Conservation (phyloP, 2,888 invertebrate genomes). For the Limnephilus marmoratus region DNA sequence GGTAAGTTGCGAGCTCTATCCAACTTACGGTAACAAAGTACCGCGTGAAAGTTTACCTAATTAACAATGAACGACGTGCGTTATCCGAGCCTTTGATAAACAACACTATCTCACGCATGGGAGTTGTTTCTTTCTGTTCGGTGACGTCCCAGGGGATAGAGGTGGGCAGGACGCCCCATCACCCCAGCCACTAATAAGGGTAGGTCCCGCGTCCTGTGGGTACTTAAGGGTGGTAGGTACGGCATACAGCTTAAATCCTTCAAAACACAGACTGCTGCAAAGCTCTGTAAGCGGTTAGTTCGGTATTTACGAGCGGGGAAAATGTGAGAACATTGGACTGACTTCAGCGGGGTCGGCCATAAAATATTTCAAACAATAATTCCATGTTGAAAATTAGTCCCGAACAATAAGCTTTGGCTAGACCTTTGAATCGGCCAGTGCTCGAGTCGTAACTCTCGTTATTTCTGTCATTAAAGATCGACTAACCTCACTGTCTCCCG, state of each 20-base stretch:
- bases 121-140: slow-evolving; percentile 24
- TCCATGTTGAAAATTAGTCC: slow-evolving; percentile 14
- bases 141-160: neutral
- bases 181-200: slow-evolving; percentile 15
- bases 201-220: neutral
- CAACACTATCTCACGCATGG: slow-evolving; percentile 31
- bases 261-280: slow-evolving; percentile 6
- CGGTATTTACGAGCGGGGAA: slow-evolving; percentile 33
- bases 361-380: slow-evolving; percentile 38
- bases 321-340: slow-evolving; percentile 34
- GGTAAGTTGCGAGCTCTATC: neutral
- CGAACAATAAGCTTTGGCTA: neutral
- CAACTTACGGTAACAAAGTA: neutral
- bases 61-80: slow-evolving; percentile 30
- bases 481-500: neutral
- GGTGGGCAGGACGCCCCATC: neutral
- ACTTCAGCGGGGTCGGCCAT: slow-evolving; percentile 22
- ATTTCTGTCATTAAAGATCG: neutral
- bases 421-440: neutral
- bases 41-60: slow-evolving; percentile 19
- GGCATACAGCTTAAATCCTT: slow-evolving; percentile 29
- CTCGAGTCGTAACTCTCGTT: neutral
- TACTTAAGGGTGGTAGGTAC: neutral
- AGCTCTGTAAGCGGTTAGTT: slow-evolving; percentile 34
- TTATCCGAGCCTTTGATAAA: slow-evolving; percentile 37